These are phyloP conservation scores for Aurelia coerulea DNA, from an alignment of 30 jellyfish, hydroid and myxozoan genomes.

Conservation along the genomic window DNA sequence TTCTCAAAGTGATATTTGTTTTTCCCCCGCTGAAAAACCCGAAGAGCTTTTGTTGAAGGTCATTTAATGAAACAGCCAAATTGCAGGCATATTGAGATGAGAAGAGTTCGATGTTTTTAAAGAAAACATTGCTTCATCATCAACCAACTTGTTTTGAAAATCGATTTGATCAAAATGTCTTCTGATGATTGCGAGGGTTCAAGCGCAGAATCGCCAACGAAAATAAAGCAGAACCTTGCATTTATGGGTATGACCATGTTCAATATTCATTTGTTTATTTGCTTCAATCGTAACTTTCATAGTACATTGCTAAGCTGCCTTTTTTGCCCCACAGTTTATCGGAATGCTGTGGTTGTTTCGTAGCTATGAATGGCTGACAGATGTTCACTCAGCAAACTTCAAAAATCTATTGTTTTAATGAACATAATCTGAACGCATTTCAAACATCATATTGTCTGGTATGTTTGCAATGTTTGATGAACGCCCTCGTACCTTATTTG, in stretches of 20 bases:
- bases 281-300: too few species aligned
- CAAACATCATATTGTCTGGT: too few species aligned
- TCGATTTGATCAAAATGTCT: slow-evolving; percentile 30
- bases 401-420: too few species aligned
- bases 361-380: too few species aligned
- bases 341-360: too few species aligned
- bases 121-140: slow-evolving; percentile 4
- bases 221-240: slow-evolving; percentile 78
- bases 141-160: background rate
- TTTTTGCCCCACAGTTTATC: too few species aligned
- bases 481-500: slow-evolving; percentile 38
- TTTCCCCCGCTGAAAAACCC: slow-evolving; percentile 28
- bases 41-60: slow-evolving; percentile 1
- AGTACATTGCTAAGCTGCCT: too few species aligned
- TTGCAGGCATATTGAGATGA: slow-evolving; percentile 12
- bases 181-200: slow-evolving; percentile 36
- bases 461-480: background rate
- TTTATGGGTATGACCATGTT: slow-evolving; percentile 67
- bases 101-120: background rate
- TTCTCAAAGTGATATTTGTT: slow-evolving; percentile 3
- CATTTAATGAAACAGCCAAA: background rate
- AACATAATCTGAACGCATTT: too few species aligned
- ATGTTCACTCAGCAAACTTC: too few species aligned
- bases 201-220: slow-evolving; percentile 65
- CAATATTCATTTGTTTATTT: background rate